Evolutionary conservation across 92 coral and sea anemone species (phyloP), one percentile per base, ranked within the genome.

Genomic region (Phenganax marumi): DNA sequence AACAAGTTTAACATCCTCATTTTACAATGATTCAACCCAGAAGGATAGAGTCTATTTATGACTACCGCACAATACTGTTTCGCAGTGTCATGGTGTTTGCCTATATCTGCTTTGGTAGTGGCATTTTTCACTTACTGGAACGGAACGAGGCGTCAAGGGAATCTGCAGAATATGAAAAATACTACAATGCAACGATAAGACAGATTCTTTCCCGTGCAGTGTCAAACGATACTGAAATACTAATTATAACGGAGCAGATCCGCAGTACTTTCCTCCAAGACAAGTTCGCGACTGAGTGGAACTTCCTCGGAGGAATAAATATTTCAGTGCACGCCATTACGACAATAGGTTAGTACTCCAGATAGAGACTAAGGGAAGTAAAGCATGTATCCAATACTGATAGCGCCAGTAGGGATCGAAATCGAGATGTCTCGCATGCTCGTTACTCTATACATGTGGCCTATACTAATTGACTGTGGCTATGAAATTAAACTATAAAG

Each of bases 101-200:
- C 16, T 61, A 78, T 50, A 9, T 78, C 12, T 78, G 83, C 47
- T 78, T 78, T 21, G 83, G 83, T 7, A 61, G 72, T 68, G 83
- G 73, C 12, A 50, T 78, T 14, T 78, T 78, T 60, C 50, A 78
- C 12, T 18, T 78, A 0, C 63, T 78, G 25, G 83, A 78, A 50
- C 71, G 60, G 10, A 23, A n/a, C 33, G 68, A 76, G 57, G 43
- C 53, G 8, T 62, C 60, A 14, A 46, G n/a, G 14, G 52, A 77
- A 57, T 13, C 23, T 54, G 52, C 64, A 5, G 33, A 56, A 4
- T n/a, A 61, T 22, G 83, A 61, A n/a, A 48, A 17, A 47, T 3
- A 47, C 33, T 46, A 78, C 47, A 78, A 78, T 21, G 12, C 16
- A 21, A 78, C 83, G 17, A 61, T 78, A 58, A 57, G 43, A 43